Base-by-base conservation (phyloP, 2,888 invertebrate genomes). In the Folsomia manolachei region DNA sequence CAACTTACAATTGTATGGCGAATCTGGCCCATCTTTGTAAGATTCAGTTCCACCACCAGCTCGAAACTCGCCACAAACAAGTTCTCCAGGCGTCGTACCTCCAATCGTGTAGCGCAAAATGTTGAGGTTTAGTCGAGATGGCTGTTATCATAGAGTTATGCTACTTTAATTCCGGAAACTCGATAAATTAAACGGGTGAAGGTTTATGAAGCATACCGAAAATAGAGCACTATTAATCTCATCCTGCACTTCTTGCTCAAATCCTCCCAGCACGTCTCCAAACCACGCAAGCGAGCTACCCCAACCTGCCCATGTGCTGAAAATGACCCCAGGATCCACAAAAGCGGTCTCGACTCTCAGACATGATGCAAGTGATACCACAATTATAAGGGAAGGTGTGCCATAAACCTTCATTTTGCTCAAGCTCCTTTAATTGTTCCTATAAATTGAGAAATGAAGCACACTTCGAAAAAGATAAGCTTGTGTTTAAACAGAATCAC, bases 221-320 rank as follows among this genome's bases (percentile, higher is more conserved):
- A 77, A 77, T 2, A 77, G 53, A 1, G 74, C 73, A 25, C 52
- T 56, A 24, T 69, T 75, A 18, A 77, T 77, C 70, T 71, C 75
- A 66, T 77, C 75, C 63, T 73, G 75, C 18, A 77, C 77, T 2
- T 21, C 66, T 62, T 75, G 71, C 52, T 70, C 53, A 23, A 77
- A 27, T 53, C 75, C 77, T 23, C 77, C 77, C 26, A 77, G 53
- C n/a, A 73, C 72, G 27, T 77, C 77, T 19, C 71, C 71, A 26
- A 75, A 77, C 77, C 77, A 77, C 2, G 77, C 77, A 1, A 77
- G 52, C 1, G 75, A 75, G 18, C 72, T 77, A 1, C 77, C 77
- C 77, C 77, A 77, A n/a, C 77, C 78, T 56, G 75, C 71, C 73
- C 75, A 78, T 52, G 74, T 73, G 0, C 72, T 69, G 7, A 77